Base-by-base conservation (phyloP, 2,888 invertebrate species). In the Epicampocera succincta region DNA sequence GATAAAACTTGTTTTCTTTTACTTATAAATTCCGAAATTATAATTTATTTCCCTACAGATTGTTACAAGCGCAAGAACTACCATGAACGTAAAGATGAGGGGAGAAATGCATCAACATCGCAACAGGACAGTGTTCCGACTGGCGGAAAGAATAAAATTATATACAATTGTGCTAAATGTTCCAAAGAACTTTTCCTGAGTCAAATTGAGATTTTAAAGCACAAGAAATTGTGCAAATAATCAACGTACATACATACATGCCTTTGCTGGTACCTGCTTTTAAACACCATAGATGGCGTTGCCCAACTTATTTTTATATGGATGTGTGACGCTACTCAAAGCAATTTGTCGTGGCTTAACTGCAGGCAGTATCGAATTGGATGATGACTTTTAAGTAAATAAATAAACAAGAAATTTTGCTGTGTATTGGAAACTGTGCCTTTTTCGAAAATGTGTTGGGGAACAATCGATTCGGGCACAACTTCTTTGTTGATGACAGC, bases 131-230 rank as follows among this genome's bases (percentile, higher is more conserved):
- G 4, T 38, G 17, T n/a, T 25, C 17, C 68, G 4, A 25, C 40
- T 13, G 54, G 48, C 15, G 19, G 33, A 21, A 82, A 80, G 42
- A 74, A 82, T 15, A 66, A 75, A 25, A 58, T 78, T 29, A 78
- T 78, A 52, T 97, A 94, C 91, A 93, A 93, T 85, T 98, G 98
- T 89, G 92, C 93, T 11, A 92, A 90, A 85, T 98, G 98, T 90
- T 91, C 93, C 2, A 92, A 94, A 85, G 93, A 92, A 5, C 90
- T 97, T 75, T 92, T 93, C 86, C 91, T 97, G 84, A 95, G 95
- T 12, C 94, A 96, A 4, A 95, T 96, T 21, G 97, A 98, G 89
- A 95, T 97, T 89, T 92, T 98, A 83, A 95, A 94, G 86, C 98
- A 98, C 91, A 96, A 94, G 88, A 96, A 94, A 87, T 92, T 91